Evolutionary conservation across 2,888 invertebrate genomes (phyloP).

Genomic region (Cantharis nigra): DNA sequence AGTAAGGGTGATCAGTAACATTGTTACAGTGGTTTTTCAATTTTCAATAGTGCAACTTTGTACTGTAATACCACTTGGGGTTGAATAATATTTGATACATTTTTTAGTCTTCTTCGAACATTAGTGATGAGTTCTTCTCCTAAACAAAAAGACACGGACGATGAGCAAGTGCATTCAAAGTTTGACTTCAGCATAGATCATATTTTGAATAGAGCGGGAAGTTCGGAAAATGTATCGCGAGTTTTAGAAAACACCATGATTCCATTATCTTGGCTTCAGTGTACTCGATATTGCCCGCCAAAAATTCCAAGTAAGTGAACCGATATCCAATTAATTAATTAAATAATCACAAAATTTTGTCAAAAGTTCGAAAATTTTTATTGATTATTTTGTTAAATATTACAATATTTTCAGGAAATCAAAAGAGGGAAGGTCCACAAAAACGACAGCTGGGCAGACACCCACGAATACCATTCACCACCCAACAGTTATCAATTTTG

Average conservation of each 20-base stretch:
- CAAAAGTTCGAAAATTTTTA: not conserved
- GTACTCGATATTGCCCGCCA: slow-evolving; percentile 75
- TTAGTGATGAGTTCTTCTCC: slow-evolving; percentile 32
- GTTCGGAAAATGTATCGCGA: slow-evolving; percentile 25
- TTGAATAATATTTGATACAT: not conserved
- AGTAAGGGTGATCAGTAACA: slow-evolving; percentile 36
- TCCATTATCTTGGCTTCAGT: slow-evolving; percentile 66
- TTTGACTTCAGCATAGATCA: slow-evolving; percentile 66
- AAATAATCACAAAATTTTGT: not conserved
- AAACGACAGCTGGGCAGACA: slow-evolving; percentile 66
- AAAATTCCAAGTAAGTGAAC: slow-evolving; percentile 67
- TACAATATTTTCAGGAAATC: slow-evolving; percentile 41
- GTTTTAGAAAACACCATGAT: not conserved
- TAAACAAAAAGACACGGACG: slow-evolving; percentile 14
- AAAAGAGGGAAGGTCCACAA: slow-evolving; percentile 54
- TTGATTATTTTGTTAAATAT: not conserved
- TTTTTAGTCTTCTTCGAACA: not conserved
- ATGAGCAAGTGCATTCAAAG: slow-evolving; percentile 29
- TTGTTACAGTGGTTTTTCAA: slow-evolving; percentile 29
- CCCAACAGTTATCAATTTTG: slow-evolving; percentile 67
- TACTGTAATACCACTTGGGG: not conserved
- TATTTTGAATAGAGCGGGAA: slow-evolving; percentile 61
- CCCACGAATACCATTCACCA: slow-evolving; percentile 76
- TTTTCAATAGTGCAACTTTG: slow-evolving; percentile 6
- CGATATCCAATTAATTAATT: not conserved